Percentiles rank a stretch among this genome's conserved stretches.
These are phyloP conservation scores for Platycnemis pennipes DNA, from an alignment of 2,888 invertebrate genomes.

Conservation along the genomic window DNA sequence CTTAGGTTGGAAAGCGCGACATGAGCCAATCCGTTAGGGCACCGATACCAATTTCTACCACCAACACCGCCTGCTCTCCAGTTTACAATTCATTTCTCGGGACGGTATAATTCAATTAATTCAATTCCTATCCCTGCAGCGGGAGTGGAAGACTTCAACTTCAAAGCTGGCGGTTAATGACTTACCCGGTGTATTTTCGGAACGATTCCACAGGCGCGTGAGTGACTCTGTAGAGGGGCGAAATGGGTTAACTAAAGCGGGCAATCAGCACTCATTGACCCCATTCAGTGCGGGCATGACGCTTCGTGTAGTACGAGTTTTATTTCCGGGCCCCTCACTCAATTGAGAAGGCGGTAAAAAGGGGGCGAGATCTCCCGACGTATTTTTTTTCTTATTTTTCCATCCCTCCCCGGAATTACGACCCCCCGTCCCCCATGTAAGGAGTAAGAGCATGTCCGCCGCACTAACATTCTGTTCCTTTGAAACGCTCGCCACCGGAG, in stretches of 20 bases:
- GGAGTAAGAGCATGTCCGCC: neutral
- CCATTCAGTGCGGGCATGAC: neutral
- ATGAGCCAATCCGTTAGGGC: no score
- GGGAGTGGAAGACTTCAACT: no score
- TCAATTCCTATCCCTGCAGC: no score
- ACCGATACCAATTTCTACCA: no score
- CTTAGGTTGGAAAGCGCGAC: no score
- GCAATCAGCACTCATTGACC: slow-evolving; percentile 1
- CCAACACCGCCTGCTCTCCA: no score
- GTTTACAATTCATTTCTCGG: no score
- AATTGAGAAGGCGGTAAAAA: neutral
- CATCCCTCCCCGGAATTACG: neutral
- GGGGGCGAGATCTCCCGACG: neutral
- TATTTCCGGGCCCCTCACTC: neutral
- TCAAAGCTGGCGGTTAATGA: no score
- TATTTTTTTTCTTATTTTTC: neutral
- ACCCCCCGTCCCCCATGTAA: neutral
- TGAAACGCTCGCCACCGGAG: neutral
- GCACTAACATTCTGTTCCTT: neutral
- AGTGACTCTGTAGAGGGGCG: neutral
- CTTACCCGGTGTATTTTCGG: neutral
- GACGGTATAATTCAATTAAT: no score
- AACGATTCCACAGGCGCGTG: neutral
- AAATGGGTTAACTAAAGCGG: neutral
- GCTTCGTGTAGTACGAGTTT: slow-evolving; percentile 21